Evolutionary conservation across 2,888 invertebrate species (phyloP).

Genomic region (Spilarctia lutea): DNA sequence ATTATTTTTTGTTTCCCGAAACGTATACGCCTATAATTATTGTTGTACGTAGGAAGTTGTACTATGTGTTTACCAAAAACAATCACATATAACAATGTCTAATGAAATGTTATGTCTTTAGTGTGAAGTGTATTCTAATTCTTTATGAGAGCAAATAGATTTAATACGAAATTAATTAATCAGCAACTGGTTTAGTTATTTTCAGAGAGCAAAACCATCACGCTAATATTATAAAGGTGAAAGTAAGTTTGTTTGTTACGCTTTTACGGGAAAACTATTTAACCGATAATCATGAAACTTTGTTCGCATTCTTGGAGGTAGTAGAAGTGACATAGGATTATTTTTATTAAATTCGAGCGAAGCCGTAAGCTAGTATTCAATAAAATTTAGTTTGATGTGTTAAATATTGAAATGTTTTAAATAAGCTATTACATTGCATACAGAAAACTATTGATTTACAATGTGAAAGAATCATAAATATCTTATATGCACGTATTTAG

Average conservation of each 20-base stretch:
- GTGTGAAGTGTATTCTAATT: not conserved
- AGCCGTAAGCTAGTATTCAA: too few relatives aligned
- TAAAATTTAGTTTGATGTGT: not conserved
- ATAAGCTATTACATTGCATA: not conserved
- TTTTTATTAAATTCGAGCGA: too few relatives aligned
- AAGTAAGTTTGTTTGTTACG: too few relatives aligned
- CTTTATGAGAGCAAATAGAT: not conserved
- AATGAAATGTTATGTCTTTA: not conserved
- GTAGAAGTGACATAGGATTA: too few relatives aligned
- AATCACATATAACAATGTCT: not conserved
- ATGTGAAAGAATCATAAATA: not conserved
- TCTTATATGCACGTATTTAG: not conserved
- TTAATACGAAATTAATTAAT: not conserved
- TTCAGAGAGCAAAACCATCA: not conserved
- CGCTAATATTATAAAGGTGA: too few relatives aligned
- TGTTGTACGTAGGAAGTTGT: conserved; percentile 43
- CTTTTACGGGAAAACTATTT: too few relatives aligned
- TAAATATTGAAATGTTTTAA: not conserved
- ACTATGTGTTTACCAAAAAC: conserved; percentile 18
- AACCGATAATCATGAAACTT: too few relatives aligned
- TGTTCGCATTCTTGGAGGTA: too few relatives aligned
- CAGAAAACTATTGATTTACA: not conserved
- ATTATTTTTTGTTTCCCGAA: conserved; percentile 46
- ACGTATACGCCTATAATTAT: conserved; percentile 42
- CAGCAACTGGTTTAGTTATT: not conserved